Evolutionary conservation across 2,888 invertebrate species (phyloP), one percentile per base, ranked within the genome.

Genomic region (Acanthoscelides obtectus): DNA sequence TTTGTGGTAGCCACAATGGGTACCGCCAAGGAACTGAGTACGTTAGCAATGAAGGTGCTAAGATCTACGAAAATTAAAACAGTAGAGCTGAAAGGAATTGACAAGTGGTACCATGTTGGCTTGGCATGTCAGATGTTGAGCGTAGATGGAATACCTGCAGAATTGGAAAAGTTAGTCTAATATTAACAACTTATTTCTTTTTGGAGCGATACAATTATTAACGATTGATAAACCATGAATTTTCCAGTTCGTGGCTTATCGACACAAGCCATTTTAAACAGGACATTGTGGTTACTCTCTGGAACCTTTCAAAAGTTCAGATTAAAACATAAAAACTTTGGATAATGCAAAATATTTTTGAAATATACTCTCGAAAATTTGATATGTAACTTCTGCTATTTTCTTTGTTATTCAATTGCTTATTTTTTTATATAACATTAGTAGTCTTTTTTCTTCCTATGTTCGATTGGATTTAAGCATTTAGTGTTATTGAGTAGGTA

Each of bases 81-180:
- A 19, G 77, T 87, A 2, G 81, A 84, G n/a, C 78, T 91, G 20
- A 64, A 76, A 5, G 88, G 88, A 0, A 85, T 91, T 20, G 88
- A 89, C 73, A 87, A 88, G 71, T 88, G 88, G 87, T 90, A 86
- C 78, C 90, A 90, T 72, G 88, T 88, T 1, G 89, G 88, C 0
- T 81, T 92, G 0, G 89, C 89, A 0, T 92, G 92, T 79, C 91
- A 91, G 79, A 84, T 91, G 69, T 83, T 92, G 22, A 87, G 90
- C 68, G 90, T 90, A 0, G 84, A 87, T 72, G 91, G 89, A 0
- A 88, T 92, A 73, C 89, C 91, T 0, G 84, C 89, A 0, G 91
- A 91, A 80, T 83, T 92, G 22, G 91, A 91, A 81, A 91, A 89
- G 90, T 90, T 83, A 78, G 74, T 71, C 6, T 21, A 12, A 27